Base-by-base conservation (phyloP, 2,888 invertebrate species). In the Atrina japonica region DNA sequence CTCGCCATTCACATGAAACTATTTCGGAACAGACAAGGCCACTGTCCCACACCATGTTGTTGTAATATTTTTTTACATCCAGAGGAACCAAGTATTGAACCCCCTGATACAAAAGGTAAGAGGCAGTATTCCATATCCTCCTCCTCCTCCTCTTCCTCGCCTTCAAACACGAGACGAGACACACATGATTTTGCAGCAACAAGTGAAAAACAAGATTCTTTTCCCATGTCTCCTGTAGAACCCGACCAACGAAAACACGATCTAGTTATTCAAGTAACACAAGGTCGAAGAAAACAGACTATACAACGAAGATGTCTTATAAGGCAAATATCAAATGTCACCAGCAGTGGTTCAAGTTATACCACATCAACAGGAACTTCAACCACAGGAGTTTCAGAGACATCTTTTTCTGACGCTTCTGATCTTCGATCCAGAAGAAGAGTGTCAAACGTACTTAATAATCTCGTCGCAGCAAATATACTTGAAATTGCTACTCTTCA, bases 301-400 rank as follows among this genome's bases (percentile, higher is more conserved):
- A 68, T 68, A n/a, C 68, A 56, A 27, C 60, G 66, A 29, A 40
- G 52, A 16, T 47, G 55, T 29, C 55, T 63, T 16, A 41, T 56
- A 5, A 53, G 72, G 45, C 72, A 72, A 40, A 67, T 72, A 45
- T 72, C 72, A 27, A 67, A 66, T 47, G 50, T 70, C 3, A 55
- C 70, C 11, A 71, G 66, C 45, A 67, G 60, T 35, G 72, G 67
- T 59, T 67, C 72, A 6, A 67, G 72, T 52, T 55, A 64, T 9
- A 63, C 66, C 6, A 67, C 66, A 3, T 66, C 72, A 23, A 61
- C 72, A 5, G 49, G 56, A 6, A 56, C 40, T 7, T 52, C 64
- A 49, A 64, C 63, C 5, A 64, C 69, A 5, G 59, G 59, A 9
- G 40, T 40, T 16, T 50, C 69, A 2, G 63, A 64, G 11, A 63